phyloP scores from a whole-genome alignment of 2,888 invertebrate species.

The Icerya purchasi region DNA sequence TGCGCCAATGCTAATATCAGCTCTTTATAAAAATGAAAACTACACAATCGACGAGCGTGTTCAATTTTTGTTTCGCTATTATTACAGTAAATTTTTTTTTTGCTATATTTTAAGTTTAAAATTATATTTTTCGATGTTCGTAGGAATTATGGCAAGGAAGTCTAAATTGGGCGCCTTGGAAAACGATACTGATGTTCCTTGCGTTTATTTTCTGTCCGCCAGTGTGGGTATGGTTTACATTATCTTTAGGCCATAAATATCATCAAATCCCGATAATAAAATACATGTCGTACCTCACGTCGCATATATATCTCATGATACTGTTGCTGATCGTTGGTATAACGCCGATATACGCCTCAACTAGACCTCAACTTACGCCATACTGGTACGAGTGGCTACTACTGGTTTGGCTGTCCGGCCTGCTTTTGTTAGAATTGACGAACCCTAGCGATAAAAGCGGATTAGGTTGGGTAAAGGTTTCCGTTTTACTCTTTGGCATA shows the following conservation, averaged over 20 bases:
- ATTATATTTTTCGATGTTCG: constrained; percentile 17
- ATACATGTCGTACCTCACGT: constrained; percentile 97
- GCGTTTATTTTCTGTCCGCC: constrained; percentile 85
- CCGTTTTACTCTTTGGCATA: constrained; percentile 67
- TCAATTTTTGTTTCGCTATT: too few relatives aligned
- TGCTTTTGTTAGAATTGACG: constrained; percentile 85
- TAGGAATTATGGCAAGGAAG: constrained; percentile 96
- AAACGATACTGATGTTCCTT: constrained; percentile 78
- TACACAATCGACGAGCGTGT: too few relatives aligned
- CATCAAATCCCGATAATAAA: constrained; percentile 98
- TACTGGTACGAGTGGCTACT: constrained; percentile 84
- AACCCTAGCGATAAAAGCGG: constrained; percentile 96
- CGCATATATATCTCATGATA: constrained; percentile 91
- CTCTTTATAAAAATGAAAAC: too few relatives aligned
- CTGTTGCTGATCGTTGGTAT: constrained; percentile 76
- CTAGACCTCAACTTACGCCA: constrained; percentile 50
- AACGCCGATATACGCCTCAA: constrained; percentile 65
- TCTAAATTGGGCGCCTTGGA: constrained; percentile 87
- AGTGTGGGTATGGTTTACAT: constrained; percentile 85
- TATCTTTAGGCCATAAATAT: constrained; percentile 84
- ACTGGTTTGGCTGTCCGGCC: constrained; percentile 81
- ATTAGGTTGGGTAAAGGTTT: constrained; percentile 79
- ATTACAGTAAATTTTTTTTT: too few relatives aligned
- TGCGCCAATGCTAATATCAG: too few relatives aligned
- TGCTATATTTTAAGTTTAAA: too few relatives aligned